phyloP scores from a whole-genome alignment of 1,140 invertebrate species.

The Drosophila murphyi region DNA sequence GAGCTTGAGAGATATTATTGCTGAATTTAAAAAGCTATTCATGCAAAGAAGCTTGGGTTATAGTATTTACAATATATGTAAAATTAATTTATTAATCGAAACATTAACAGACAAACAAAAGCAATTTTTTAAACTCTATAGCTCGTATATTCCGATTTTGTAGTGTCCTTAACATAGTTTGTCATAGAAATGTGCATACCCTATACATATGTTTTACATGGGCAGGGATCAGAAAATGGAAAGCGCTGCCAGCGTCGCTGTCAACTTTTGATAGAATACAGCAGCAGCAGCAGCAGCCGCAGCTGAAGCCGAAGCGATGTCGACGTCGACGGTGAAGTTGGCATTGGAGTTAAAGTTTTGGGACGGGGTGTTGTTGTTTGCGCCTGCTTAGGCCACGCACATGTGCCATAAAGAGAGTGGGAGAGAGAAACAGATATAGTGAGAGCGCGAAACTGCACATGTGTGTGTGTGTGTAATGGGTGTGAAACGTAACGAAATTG shows the following conservation, averaged over 20 bases:
- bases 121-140: no score
- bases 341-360: neutral
- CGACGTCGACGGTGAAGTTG: constrained; percentile 9
- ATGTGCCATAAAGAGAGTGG: neutral
- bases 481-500: constrained; percentile 75
- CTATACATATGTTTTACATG: neutral
- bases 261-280: constrained; percentile 48
- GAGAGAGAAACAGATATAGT: neutral
- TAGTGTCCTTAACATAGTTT: neutral
- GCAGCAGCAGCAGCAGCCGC: constrained; percentile 24
- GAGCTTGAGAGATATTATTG: neutral
- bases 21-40: neutral
- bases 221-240: constrained; percentile 34
- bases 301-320: constrained; percentile 13
- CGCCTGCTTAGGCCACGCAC: constrained; percentile 25
- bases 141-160: no score
- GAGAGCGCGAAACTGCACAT: constrained; percentile 24
- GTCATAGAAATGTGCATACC: constrained; percentile 6
- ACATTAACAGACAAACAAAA: neutral
- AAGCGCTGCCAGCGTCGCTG: constrained; percentile 37
- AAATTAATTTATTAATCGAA: neutral
- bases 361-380: constrained; percentile 26
- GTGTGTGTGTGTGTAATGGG: constrained; percentile 15
- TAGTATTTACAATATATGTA: neutral
- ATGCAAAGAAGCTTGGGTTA: neutral